Evolutionary conservation across 2,113 vertebrate species (phyloP).

Genomic region (Gnathonemus longibarbis): DNA sequence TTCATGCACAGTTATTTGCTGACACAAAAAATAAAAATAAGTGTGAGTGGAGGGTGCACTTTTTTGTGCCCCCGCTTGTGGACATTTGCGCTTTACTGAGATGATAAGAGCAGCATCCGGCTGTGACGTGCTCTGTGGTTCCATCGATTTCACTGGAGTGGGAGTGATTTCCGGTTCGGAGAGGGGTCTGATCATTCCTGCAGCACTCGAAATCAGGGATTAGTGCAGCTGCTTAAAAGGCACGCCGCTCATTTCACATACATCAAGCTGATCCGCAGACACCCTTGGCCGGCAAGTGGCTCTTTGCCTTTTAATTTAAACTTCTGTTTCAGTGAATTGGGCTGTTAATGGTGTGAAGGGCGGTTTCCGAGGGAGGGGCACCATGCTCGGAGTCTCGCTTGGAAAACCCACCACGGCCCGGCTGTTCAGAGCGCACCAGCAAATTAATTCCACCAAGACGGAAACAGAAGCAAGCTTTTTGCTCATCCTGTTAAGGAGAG

Average conservation of each 20-base stretch:
- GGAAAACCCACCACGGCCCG: background rate
- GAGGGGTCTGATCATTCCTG: background rate
- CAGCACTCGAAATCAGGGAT: background rate
- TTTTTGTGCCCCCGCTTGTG: background rate
- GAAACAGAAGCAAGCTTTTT: background rate
- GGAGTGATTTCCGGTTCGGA: background rate
- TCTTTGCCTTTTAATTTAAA: background rate
- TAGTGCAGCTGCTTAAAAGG: background rate
- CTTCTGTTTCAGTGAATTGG: constrained; percentile 3
- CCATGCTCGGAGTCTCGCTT: background rate
- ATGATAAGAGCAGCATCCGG: background rate
- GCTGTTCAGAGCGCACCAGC: background rate
- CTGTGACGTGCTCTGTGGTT: background rate
- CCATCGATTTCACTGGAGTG: background rate
- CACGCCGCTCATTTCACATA: background rate
- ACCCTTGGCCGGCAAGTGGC: background rate
- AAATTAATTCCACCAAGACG: constrained; percentile 6
- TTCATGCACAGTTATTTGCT: background rate
- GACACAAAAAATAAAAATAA: background rate
- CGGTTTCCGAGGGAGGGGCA: background rate
- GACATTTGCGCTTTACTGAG: background rate
- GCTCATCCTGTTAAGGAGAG: background rate
- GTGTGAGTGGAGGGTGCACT: background rate
- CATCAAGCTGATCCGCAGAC: background rate
- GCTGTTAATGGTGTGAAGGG: background rate